Evolutionary conservation across 2,797 vertebrate genomes (phyloP).

Genomic region (Leptatherina wallacei): DNA sequence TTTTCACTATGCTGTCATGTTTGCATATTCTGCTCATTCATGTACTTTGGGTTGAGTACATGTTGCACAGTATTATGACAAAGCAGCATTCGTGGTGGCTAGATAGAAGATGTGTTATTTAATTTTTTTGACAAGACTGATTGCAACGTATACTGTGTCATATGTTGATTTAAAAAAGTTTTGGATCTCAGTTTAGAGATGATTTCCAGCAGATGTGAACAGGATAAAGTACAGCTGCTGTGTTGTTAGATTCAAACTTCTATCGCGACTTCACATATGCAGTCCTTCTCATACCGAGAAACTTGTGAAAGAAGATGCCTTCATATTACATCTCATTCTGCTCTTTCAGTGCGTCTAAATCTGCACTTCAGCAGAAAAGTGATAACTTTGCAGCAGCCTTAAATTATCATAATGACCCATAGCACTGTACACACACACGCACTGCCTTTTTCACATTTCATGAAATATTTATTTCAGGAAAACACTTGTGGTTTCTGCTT

Average conservation of each 20-base stretch:
- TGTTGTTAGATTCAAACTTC: conserved; percentile 49
- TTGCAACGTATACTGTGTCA: conserved; percentile 26
- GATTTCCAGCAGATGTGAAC: conserved; percentile 33
- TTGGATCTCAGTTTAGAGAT: conserved; percentile 30
- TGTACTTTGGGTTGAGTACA: neutral
- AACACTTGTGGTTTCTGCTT: conserved; percentile 61
- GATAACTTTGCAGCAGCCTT: conserved; percentile 63
- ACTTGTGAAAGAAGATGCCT: conserved; percentile 60
- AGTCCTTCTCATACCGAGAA: conserved; percentile 65
- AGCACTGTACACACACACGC: conserved; percentile 20
- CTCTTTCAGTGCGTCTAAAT: conserved; percentile 58
- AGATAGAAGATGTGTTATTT: conserved; percentile 20
- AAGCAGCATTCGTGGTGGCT: neutral
- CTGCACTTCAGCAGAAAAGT: conserved; percentile 74
- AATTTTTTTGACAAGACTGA: conserved; percentile 1
- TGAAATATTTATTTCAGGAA: conserved; percentile 67
- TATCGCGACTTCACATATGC: conserved; percentile 53
- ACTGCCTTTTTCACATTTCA: conserved; percentile 54
- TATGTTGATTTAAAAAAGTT: conserved; percentile 27
- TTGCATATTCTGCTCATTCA: neutral
- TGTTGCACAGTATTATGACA: neutral
- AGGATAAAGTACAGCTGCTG: conserved; percentile 53
- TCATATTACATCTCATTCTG: conserved; percentile 51
- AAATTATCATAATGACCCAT: conserved; percentile 67
- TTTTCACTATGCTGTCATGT: too few relatives aligned